Percentiles rank a stretch among this genome's conserved stretches.
Evolutionary conservation across 1,140 invertebrate species (phyloP).

Genomic region (Maconellicoccus hirsutus): DNA sequence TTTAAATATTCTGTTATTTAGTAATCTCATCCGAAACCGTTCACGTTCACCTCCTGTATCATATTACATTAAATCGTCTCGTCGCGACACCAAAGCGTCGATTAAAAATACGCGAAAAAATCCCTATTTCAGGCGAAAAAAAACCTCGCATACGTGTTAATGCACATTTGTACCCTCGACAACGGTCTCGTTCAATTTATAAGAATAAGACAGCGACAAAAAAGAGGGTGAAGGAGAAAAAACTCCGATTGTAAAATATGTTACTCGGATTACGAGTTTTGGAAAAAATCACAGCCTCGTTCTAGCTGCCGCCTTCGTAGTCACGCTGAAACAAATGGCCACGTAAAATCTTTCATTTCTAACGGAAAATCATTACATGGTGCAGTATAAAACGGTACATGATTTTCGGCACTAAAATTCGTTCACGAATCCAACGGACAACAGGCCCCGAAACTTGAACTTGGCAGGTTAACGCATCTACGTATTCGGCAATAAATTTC

Average conservation of each 20-base stretch:
- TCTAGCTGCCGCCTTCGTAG: background rate
- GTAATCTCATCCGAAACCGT: too few relatives aligned
- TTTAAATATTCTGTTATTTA: too few relatives aligned
- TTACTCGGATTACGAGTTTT: slow-evolving; percentile 6
- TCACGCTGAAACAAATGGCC: background rate
- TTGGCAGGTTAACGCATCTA: too few relatives aligned
- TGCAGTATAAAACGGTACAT: background rate
- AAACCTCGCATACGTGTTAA: background rate
- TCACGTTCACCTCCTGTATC: too few relatives aligned
- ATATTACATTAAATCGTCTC: too few relatives aligned
- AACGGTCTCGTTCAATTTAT: background rate
- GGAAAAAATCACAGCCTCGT: slow-evolving; percentile 6
- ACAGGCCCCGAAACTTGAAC: too few relatives aligned
- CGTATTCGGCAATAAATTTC: too few relatives aligned
- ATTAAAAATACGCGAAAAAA: too few relatives aligned
- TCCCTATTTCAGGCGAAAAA: background rate
- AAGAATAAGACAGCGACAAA: background rate
- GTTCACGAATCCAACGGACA: too few relatives aligned
- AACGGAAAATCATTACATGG: slow-evolving; percentile 3
- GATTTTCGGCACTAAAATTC: too few relatives aligned
- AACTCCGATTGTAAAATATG: background rate
- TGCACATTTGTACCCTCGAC: background rate
- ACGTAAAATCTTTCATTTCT: slow-evolving; percentile 4
- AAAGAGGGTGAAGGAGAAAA: slow-evolving; percentile 2
- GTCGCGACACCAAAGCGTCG: too few relatives aligned